Base-by-base conservation (phyloP, 2,797 vertebrate species). In the Scomberomorus guttatus region DNA sequence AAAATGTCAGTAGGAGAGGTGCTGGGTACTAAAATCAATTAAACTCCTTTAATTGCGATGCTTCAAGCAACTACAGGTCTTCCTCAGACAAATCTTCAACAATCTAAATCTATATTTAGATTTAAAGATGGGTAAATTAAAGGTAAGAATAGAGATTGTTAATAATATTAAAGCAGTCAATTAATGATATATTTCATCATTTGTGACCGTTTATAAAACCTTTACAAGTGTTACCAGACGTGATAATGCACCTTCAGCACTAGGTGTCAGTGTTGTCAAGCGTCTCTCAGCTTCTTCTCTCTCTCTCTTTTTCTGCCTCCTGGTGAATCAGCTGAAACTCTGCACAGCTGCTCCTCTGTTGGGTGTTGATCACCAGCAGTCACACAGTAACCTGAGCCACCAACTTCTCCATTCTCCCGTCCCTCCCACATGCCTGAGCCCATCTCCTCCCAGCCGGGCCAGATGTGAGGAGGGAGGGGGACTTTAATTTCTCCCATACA, bases 191-290 rank as follows among this genome's bases (percentile, higher is more conserved):
- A 44, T 5, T n/a, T 6, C 15, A 8, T 22, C 1, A 32, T 46
- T 32, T 55, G 24, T 54, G 54, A 27, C 4, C 9, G 22, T 3
- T 34, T 32, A 29, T 48, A 12, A 24, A 37, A 17, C 13, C 5
- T 22, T 17, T 37, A 20, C 20, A 0, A 0, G 37, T 0, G 2
- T 22, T 0, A 34, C 64, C 11, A 58, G 24, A 27, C 20, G 93
- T 86, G 77, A 87, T 87, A 22, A 70, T 64, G 17, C 7, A 12
- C 5, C 8, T 61, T 65, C 0, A 80, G 32, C 95, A 94, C 90
- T 91, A 94, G 95, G 72, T 93, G 95, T 89, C 93, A 94, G 85
- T 92, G 77, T 89, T 92, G 85, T 65, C 76, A 62, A 90, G 70
- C 29, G 1, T 60, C 48, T 79, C 57, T 32, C n/a, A 34, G 27